Conservation (phyloP, 2,113 vertebrate genomes). For the Myxocyprinus asiaticus region DNA sequence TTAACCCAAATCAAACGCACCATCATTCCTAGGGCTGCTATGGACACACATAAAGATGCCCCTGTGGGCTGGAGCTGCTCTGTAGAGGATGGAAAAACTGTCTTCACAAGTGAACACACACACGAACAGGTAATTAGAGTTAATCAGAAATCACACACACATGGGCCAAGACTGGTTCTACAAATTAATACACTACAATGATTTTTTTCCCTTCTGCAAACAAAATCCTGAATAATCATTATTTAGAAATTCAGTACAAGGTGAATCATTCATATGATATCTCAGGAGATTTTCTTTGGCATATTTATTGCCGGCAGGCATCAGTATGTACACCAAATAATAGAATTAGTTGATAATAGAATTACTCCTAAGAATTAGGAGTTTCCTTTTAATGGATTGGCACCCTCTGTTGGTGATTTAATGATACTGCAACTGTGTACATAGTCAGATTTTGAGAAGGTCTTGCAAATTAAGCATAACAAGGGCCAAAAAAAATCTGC, state of each 20-base stretch:
- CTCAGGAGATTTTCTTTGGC: too few relatives aligned
- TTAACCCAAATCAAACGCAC: conserved; percentile 38
- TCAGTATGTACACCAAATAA: too few relatives aligned
- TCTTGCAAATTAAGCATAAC: not conserved
- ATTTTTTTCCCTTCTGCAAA: too few relatives aligned
- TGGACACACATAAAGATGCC: conserved; percentile 23
- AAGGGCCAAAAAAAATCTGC: not conserved
- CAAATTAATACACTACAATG: not conserved
- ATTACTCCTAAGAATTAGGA: not conserved
- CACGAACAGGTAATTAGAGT: conserved; percentile 67
- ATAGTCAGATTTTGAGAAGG: not conserved
- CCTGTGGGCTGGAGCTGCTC: conserved; percentile 67
- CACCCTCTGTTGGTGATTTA: not conserved
- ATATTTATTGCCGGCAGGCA: too few relatives aligned
- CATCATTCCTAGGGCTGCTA: conserved; percentile 59
- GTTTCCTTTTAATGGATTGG: not conserved
- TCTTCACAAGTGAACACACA: conserved; percentile 64
- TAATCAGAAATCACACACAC: not conserved
- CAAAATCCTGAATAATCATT: too few relatives aligned
- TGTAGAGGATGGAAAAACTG: conserved; percentile 56
- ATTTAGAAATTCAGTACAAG: too few relatives aligned
- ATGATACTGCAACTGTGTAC: not conserved
- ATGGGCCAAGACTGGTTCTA: too few relatives aligned
- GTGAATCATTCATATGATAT: too few relatives aligned
- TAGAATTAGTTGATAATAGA: too few relatives aligned